Evolutionary conservation across 2,113 vertebrate species (phyloP), one percentile per base, ranked within the genome.

Genomic region (Scytalopus superciliaris): DNA sequence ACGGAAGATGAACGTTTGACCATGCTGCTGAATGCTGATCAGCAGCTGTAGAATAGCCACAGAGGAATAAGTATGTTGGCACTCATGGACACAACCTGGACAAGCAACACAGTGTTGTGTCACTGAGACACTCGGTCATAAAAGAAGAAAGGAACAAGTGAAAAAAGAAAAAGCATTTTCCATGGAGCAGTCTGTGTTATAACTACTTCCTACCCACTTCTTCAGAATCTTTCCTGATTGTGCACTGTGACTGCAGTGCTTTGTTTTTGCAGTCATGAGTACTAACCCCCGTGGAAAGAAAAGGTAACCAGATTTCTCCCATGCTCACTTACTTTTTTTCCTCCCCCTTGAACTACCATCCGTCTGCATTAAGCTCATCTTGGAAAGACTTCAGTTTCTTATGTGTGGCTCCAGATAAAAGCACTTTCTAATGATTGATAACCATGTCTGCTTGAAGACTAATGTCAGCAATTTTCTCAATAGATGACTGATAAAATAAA

Each of bases 351-450:
- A 89, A 72, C 44, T 72, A 39, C 57, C 19, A 63, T 55, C 47
- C 2, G 0, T 83, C 55, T 93, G 63, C 74, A 74, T 92, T 84
- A 77, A 77, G 17, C 52, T 93, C 24, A 22, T 96, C 45, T 84
- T 91, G 87, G 74, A 97, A 94, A 72, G 37, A 73, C 69, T 94
- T 95, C 44, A 55, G 39, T 80, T 89, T 92, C 79, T 73, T 87
- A 75, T 30, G 55, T 77, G 39, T n/a, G 77, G 44, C 14, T 91
- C 55, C 52, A 79, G 84, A 87, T 85, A 90, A 94, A 94, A 89
- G 40, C 56, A 66, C 69, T 84, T 75, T 55, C 18, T 91, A 57
- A 75, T 93, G 76, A 84, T 47, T 96, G 90, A 88, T 90, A 91
- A 91, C 62, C 13, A 10, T 62, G 42, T 47, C 49, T 72, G 13